Evolutionary conservation across 2,113 vertebrate species (phyloP).

Genomic region (Aix galericulata): DNA sequence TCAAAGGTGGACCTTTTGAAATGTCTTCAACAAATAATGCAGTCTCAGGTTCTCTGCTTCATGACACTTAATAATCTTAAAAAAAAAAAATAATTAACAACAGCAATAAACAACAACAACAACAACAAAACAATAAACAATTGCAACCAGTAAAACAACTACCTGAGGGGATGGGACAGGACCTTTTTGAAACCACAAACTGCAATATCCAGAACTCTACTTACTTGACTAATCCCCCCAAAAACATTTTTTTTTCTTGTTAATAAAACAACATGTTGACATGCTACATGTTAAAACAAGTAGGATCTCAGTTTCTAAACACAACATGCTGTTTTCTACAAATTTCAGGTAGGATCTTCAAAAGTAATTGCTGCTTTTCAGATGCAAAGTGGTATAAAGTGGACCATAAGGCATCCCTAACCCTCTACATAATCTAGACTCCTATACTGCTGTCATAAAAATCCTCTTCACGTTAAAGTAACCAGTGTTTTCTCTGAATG

Average conservation of each 20-base stretch:
- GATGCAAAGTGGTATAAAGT: not conserved
- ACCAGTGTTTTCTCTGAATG: not conserved
- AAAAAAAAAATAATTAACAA: not conserved
- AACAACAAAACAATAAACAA: not conserved
- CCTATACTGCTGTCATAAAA: not conserved
- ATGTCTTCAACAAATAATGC: not conserved
- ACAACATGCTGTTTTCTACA: not conserved
- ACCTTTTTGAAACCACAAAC: not conserved
- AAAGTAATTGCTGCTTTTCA: not conserved
- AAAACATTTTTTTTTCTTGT: not conserved
- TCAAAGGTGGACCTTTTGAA: not conserved
- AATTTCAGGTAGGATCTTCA: not conserved
- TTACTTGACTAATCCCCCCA: rapidly evolving
- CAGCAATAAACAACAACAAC: no score
- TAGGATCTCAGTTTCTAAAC: not conserved
- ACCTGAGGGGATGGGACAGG: not conserved
- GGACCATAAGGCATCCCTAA: rapidly evolving
- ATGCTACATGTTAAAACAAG: not conserved
- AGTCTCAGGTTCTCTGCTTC: not conserved
- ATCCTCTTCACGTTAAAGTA: not conserved
- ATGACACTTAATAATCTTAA: not conserved
- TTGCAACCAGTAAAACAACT: not conserved
- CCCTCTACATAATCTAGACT: not conserved
- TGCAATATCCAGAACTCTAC: not conserved
- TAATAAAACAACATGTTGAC: not conserved